Base-by-base conservation (phyloP, 2,113 vertebrate species). In the Bagarius yarrelli region DNA sequence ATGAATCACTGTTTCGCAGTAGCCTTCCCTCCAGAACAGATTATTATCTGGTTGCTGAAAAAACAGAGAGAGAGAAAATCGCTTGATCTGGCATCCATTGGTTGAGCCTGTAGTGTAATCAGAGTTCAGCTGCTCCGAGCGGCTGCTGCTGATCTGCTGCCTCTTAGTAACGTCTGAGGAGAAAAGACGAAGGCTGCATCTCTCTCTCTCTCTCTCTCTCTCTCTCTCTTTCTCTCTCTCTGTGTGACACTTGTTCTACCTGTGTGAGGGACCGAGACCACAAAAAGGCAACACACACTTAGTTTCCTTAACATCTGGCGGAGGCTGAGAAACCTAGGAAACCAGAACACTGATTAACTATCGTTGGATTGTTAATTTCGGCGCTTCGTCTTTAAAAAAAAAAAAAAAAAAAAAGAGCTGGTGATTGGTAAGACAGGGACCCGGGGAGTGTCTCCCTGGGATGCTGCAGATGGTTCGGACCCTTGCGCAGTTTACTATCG, bases 401-500 rank as follows among this genome's bases (percentile, higher is more conserved):
- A 34, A 61, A 32, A 30, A 61, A 64, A 36, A 23, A 32, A 27
- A 60, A 34, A 32, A 30, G 36, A 23, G n/a, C 36, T 27, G 59
- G 63, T 55, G 21, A 25, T 67, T 55, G 73, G 47, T 34, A 25
- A 52, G 55, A 57, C 34, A 18, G 32, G 80, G 77, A 66, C 69
- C 78, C 56, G 19, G 78, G 78, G 78, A 40, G 55, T 16, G 30
- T 34, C 89, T 93, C 94, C 76, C 76, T 78, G 76, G 93, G 89
- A 98, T 99, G 97, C 95, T 98, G 93, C 96, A 98, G 93, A 98
- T 98, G 96, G 97, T 98, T 89, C 95, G 94, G 92, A 98, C 96
- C 89, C 94, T 98, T 85, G 96, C 96, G 90, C 96, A 98, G 93
- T 98, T 99, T 94, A 96, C 96, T 92, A 96, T 99, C 86, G 96